Conservation (phyloP, 2,113 vertebrate genomes). For the Zapus hudsonius region DNA sequence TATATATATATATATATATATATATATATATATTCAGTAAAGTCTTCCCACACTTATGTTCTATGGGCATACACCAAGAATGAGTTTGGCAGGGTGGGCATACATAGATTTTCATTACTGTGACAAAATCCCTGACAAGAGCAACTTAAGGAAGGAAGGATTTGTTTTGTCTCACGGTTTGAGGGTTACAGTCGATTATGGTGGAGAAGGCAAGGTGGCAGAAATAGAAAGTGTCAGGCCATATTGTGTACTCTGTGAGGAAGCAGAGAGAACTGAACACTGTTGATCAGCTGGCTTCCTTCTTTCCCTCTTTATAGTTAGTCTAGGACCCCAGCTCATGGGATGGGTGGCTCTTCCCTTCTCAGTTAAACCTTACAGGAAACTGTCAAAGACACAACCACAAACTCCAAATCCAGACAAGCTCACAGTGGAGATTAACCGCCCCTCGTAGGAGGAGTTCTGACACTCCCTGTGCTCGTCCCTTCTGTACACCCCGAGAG, state of each 20-base stretch:
- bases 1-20: too few species aligned
- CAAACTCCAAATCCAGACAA: neutral
- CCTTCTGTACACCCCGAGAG: neutral
- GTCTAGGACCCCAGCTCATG: neutral
- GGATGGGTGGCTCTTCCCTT: too few species aligned
- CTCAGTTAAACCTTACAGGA: neutral
- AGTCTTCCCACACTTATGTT: neutral
- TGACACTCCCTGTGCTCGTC: neutral
- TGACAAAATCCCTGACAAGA: neutral
- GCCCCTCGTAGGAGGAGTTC: neutral
- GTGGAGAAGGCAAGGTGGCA: neutral
- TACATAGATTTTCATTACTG: neutral
- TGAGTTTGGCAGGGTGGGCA: neutral
- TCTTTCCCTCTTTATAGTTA: neutral
- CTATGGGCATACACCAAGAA: neutral
- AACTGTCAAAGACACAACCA: neutral
- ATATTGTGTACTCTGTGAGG: neutral
- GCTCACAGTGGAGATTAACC: neutral
- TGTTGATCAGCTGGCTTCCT: neutral
- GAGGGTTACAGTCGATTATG: too few species aligned
- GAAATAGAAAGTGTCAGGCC: too few species aligned
- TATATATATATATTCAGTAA: too few species aligned
- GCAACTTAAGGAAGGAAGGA: neutral
- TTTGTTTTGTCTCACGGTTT: too few species aligned
- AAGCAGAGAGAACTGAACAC: neutral